Evolutionary conservation across 1,140 invertebrate species (phyloP), one percentile per base, ranked within the genome.

Genomic region (Eriosoma lanigerum): DNA sequence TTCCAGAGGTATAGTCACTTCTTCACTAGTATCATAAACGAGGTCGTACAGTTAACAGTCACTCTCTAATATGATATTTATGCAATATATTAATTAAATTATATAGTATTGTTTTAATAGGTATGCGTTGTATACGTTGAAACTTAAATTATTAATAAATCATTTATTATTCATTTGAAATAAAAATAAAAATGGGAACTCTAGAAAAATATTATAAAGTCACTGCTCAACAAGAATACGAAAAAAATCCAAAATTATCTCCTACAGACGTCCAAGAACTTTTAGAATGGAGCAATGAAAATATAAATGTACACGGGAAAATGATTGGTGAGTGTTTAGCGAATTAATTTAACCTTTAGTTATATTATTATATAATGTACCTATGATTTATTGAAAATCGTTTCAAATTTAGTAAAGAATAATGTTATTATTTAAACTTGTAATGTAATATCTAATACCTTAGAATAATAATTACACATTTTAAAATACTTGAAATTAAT

Each of bases 241-340:
- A 60, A 44, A 78, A 60, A 78, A 78, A 78, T 78, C 75, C 75
- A 48, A 48, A 78, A 62, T 52, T 78, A 26, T 24, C 38, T 19
- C 32, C 1, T 9, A 17, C 29, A 5, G 75, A 78, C 1, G 75
- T 78, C 19, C 12, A 78, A 78, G 75, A 78, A 19, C 75, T 78
- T 46, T n/a, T 78, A 6, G 24, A 46, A 5, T 78, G 75, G 75
- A 58, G 52, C 46, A 1, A 78, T 4, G 38, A 78, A 24, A 78
- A 62, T 48, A 78, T 78, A 44, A 60, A 78, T 13, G 13, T 78
- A 26, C 4, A 46, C 19, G 75, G 75, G 9, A 78, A 62, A 46
- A 13, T 78, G 10, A 48, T 48, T 24, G 75, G 75, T 78, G 38
- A 58, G 75, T 62, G 17, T 19, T 13, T 12, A 0, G 44, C 3